A percentile compares a stretch with the other conserved stretches of the same genome.
These are phyloP conservation scores for Sitophilus oryzae DNA, from an alignment of 1,140 invertebrate species.

Conservation along the genomic window DNA sequence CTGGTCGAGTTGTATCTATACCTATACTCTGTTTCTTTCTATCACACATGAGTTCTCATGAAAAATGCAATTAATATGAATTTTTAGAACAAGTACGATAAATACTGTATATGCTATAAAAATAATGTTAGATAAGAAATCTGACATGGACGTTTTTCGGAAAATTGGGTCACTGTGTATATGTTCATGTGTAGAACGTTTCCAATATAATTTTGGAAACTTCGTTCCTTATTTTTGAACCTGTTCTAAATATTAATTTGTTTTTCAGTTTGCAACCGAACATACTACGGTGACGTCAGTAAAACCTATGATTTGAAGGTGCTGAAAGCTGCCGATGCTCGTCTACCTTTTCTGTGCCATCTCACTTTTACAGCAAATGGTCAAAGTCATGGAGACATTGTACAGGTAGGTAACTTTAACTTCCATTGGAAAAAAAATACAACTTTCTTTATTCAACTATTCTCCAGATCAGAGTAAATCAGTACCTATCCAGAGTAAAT, in stretches of 20 bases:
- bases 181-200: too few species aligned
- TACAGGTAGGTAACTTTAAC: conserved; percentile 55
- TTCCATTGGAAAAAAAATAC: conserved; percentile 9
- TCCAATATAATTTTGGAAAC: not conserved
- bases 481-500: too few species aligned
- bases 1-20: too few species aligned
- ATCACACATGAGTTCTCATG: too few species aligned
- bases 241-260: conserved; percentile 2
- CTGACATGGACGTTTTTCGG: too few species aligned
- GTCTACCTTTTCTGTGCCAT: conserved; percentile 79
- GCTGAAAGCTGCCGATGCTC: conserved; percentile 58
- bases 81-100: too few species aligned
- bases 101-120: too few species aligned
- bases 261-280: conserved; percentile 72
- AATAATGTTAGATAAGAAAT: too few species aligned
- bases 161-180: too few species aligned
- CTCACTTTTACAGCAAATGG: conserved; percentile 84
- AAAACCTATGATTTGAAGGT: conserved; percentile 73
- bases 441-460: conserved; percentile 1
- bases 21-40: too few species aligned
- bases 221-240: not conserved
- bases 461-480: too few species aligned
- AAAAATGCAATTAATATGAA: too few species aligned
- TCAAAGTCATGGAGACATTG: conserved; percentile 74
- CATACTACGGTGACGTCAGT: conserved; percentile 80